Conservation (phyloP, 2,888 invertebrate genomes). For the Eupithecia tripunctaria region DNA sequence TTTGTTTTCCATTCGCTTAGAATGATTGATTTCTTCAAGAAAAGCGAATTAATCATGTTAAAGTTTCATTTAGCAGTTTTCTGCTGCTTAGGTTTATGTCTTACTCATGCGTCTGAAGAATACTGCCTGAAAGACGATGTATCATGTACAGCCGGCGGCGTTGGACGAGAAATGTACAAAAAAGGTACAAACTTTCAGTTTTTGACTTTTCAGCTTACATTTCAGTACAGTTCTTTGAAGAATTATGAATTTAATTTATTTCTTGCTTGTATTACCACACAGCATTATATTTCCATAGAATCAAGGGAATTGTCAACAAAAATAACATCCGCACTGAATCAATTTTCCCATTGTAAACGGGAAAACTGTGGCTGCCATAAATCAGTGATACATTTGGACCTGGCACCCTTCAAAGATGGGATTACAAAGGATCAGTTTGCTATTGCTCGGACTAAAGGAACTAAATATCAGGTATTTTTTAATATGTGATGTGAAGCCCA, state of each 20-base stretch:
- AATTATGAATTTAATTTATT: not conserved
- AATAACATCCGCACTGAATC: slow-evolving; percentile 78
- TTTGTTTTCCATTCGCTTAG: too few relatives aligned
- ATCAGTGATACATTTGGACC: slow-evolving; percentile 87
- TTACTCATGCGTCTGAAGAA: slow-evolving; percentile 7
- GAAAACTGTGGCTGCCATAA: slow-evolving; percentile 87
- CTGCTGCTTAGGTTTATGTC: not conserved
- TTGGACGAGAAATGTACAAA: not conserved
- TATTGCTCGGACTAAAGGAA: slow-evolving; percentile 76
- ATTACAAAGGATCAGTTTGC: slow-evolving; percentile 88
- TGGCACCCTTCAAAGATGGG: slow-evolving; percentile 88
- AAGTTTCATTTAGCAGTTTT: slow-evolving; percentile 1
- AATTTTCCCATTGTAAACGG: slow-evolving; percentile 83
- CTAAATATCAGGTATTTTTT: slow-evolving; percentile 71
- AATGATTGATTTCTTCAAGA: not conserved
- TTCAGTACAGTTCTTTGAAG: too few relatives aligned
- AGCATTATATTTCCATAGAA: slow-evolving; percentile 59
- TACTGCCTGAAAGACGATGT: slow-evolving; percentile 12
- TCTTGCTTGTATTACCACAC: not conserved
- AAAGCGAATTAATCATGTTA: not conserved
- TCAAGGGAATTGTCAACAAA: slow-evolving; percentile 72
- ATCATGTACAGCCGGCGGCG: not conserved
- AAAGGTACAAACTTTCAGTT: not conserved
- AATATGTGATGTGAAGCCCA: not conserved
- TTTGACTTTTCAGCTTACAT: not conserved